Base-by-base conservation (phyloP, 1,140 invertebrate genomes). In the Andrena cerasifolii region DNA sequence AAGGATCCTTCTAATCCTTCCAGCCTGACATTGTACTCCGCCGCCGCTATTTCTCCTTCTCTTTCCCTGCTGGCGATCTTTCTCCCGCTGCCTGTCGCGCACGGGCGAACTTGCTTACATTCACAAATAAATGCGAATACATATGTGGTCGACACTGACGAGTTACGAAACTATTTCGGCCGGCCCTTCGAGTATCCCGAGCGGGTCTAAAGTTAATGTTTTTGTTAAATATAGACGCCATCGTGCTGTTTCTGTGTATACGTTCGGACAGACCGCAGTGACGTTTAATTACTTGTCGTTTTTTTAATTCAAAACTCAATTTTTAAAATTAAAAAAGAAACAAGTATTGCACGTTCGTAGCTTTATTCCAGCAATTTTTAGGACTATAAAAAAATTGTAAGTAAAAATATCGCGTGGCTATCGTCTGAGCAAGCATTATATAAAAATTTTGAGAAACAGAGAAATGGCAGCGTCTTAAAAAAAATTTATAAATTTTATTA, bases 1-100 rank as follows among this genome's bases (percentile, higher is more conserved):
- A 88, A 89, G 79, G 81, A 88, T 86, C 85, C 80, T 76, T 84
- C 82, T 83, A 85, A 87, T 89, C 82, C 85, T 87, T 86, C 80
- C 82, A 84, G 70, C 83, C 56, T 81, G 82, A 84, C 82, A 59
- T 53, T 67, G 78, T 63, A 70, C 81, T 58, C 68, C 49, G 40
- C 63, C 51, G 61, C 62, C 49, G 21, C 61, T 62, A 68, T 80
- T 76, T 68, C 63, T 5, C 14, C 45, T 58, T 59, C 62, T 67
- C 63, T 63, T 74, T 71, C 75, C 53, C 47, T 40, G 36, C 36
- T 51, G 71, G 36, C 6, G 62, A 74, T 54, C 53, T 68, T 76
- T 68, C 65, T 76, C 65, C 5, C 1, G 16, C 18, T 16, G 2
- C 10, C 43, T 5, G 31, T 40, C 45, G 54, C 63, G 58, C 80